phyloP scores from a whole-genome alignment of 2,113 vertebrate genomes.

The Erpornis zantholeuca region DNA sequence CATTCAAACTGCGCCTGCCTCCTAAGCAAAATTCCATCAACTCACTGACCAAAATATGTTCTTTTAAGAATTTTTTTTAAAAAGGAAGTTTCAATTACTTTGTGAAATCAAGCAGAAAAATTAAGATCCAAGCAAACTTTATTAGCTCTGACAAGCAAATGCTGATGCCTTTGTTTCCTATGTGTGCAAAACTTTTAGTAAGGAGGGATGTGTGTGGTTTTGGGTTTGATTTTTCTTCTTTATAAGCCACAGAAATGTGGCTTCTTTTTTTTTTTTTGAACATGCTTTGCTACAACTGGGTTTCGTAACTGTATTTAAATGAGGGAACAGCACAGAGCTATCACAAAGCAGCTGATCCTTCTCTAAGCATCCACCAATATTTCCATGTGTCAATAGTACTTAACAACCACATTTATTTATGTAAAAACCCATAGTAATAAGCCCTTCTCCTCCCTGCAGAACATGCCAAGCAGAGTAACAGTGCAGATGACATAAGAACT shows the following conservation, averaged over 20 bases:
- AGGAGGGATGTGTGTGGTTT: neutral
- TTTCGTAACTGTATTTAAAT: neutral
- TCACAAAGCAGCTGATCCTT: constrained; percentile 8
- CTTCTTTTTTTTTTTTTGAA: neutral
- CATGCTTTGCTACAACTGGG: neutral
- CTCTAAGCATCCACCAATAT: neutral
- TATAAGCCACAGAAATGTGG: neutral
- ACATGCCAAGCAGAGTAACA: neutral
- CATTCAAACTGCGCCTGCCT: neutral
- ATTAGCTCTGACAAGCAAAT: constrained; percentile 80
- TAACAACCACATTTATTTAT: neutral
- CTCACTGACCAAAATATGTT: constrained; percentile 72
- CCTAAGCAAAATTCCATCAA: constrained; percentile 66
- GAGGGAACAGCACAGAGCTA: neutral
- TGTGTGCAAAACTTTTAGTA: neutral
- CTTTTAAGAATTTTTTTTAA: constrained; percentile 49
- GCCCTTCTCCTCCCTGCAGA: neutral
- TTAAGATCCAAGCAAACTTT: constrained; percentile 81
- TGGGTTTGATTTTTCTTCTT: neutral
- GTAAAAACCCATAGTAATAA: neutral
- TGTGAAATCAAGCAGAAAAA: constrained; percentile 82
- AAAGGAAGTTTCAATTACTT: constrained; percentile 85
- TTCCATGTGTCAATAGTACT: constrained; percentile 9
- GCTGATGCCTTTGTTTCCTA: constrained; percentile 66
- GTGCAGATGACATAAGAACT: neutral